Evolutionary conservation across 2,113 vertebrate species (phyloP).

Genomic region (Hyaena hyaena): DNA sequence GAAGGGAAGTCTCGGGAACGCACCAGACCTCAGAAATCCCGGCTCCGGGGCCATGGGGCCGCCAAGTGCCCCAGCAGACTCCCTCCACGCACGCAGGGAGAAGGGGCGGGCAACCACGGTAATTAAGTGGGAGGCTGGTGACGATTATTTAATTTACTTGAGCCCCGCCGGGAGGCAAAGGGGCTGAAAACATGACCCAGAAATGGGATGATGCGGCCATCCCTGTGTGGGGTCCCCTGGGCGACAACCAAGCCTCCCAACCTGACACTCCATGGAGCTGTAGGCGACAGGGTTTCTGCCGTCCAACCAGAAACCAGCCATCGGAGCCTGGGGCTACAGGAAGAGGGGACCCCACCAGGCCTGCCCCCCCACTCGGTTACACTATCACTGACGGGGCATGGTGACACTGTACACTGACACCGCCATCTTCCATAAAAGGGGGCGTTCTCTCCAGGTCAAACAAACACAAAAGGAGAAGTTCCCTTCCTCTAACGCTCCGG

Average conservation of each 20-base stretch:
- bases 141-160: background rate
- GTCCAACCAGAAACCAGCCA: background rate
- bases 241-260: background rate
- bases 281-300: background rate
- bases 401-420: background rate
- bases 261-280: background rate
- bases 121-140: background rate
- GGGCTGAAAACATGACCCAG: slow-evolving; percentile 2
- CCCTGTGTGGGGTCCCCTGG: background rate
- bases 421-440: background rate
- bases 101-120: background rate
- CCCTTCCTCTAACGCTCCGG: background rate
- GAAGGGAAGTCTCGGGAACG: slow-evolving; percentile 46
- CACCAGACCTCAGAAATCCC: slow-evolving; percentile 60
- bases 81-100: background rate
- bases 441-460: background rate
- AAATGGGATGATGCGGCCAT: background rate
- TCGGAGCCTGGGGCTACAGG: background rate
- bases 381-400: fast-evolving
- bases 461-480: background rate
- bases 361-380: fast-evolving
- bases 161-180: background rate
- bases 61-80: slow-evolving; percentile 15
- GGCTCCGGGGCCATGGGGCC: background rate
- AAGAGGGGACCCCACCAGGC: fast-evolving